Evolutionary conservation across 2,797 vertebrate species (phyloP).

Genomic region (Tangara arthus): DNA sequence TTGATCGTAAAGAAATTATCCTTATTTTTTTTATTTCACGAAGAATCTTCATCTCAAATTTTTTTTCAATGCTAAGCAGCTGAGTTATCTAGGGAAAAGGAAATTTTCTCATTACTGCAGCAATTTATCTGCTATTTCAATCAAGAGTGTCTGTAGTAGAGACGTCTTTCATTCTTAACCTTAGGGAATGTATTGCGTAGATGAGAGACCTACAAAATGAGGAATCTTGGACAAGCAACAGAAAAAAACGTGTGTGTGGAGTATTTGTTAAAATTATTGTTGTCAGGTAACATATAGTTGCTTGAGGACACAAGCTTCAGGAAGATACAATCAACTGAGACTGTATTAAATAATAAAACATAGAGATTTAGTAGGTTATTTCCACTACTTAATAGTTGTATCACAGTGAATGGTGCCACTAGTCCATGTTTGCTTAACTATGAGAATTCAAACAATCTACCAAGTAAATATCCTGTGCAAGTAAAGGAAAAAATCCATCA

Average conservation of each 20-base stretch:
- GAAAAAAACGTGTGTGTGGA: not conserved
- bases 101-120: slow-evolving; percentile 65
- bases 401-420: not conserved
- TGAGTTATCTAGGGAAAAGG: slow-evolving; percentile 30
- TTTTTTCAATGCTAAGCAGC: slow-evolving; percentile 3
- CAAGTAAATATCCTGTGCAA: not conserved
- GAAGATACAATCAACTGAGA: not conserved
- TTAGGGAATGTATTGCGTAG: slow-evolving; percentile 19
- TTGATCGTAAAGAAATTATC: not conserved
- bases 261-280: not conserved
- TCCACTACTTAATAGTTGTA: not conserved
- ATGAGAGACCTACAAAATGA: slow-evolving; percentile 40
- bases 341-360: not conserved
- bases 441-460: not conserved
- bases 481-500: not conserved
- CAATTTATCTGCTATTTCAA: slow-evolving; percentile 65
- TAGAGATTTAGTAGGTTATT: not conserved
- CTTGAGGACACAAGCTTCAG: not conserved
- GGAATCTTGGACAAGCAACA: not conserved
- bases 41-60: slow-evolving; percentile 8
- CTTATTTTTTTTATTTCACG: not conserved
- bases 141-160: slow-evolving; percentile 50
- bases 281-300: not conserved
- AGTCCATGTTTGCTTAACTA: not conserved
- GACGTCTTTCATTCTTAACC: slow-evolving; percentile 59